phyloP scores from a whole-genome alignment of 2,797 vertebrate genomes.

The Chelidonichthys spinosus region DNA sequence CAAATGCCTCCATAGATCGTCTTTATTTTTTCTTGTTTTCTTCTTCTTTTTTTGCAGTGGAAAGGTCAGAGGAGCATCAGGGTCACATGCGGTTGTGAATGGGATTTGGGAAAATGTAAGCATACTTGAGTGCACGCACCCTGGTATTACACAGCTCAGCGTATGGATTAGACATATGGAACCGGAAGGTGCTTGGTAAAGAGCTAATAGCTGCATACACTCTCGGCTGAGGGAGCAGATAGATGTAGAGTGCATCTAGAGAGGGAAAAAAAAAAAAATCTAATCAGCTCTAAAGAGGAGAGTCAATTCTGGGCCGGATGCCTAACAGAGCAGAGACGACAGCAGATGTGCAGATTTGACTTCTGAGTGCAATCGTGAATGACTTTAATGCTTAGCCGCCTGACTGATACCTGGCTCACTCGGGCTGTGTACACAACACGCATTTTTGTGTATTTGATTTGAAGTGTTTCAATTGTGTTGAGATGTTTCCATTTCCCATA shows the following conservation, averaged over 20 bases:
- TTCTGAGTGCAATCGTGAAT: constrained; percentile 51
- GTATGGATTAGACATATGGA: constrained; percentile 30
- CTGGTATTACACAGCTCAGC: constrained; percentile 23
- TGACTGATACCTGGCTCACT: constrained; percentile 29
- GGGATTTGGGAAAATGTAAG: constrained; percentile 2
- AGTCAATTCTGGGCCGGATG: constrained; percentile 48
- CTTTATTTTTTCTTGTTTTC: constrained; percentile 18
- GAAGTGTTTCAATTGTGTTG: too few species aligned
- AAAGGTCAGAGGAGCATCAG: constrained; percentile 37
- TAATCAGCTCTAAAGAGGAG: constrained; percentile 59
- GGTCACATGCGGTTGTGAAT: constrained; percentile 6
- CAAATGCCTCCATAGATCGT: constrained; percentile 44
- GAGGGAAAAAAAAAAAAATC: constrained; percentile 4
- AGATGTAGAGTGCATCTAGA: neutral
- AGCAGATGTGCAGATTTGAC: constrained; percentile 69
- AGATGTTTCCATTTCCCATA: too few species aligned
- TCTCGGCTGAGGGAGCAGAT: neutral
- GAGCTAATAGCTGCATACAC: constrained; percentile 29
- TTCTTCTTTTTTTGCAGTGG: neutral
- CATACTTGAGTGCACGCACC: neutral
- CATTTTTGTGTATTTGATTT: constrained; percentile 7
- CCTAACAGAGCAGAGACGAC: constrained; percentile 27
- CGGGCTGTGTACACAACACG: neutral
- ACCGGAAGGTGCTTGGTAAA: constrained; percentile 9
- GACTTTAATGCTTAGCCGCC: constrained; percentile 34